Conservation (phyloP, 2,888 invertebrate species). For the Drosophila ezoana region DNA sequence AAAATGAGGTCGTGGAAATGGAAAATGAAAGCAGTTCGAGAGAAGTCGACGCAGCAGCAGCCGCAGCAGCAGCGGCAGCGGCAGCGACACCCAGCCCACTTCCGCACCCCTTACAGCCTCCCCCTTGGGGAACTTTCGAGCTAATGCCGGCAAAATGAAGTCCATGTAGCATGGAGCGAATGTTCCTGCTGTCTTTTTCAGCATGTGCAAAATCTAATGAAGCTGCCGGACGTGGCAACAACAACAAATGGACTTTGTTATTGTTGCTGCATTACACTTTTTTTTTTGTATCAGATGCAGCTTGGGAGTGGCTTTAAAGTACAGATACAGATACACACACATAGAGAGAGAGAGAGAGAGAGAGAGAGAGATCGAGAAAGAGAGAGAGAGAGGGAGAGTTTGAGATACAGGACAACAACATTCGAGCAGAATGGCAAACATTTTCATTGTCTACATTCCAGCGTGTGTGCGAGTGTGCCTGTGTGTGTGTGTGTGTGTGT, state of each 20-base stretch:
- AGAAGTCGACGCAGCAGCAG: conserved; percentile 41
- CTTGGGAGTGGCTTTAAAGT: conserved; percentile 74
- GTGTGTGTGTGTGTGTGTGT: conserved; percentile 1
- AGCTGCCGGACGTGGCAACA: conserved; percentile 33
- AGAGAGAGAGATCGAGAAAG: not conserved
- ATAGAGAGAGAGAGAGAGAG: conserved; percentile 3
- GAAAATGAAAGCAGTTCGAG: conserved; percentile 84
- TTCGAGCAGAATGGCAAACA: conserved; percentile 43
- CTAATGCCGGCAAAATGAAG: conserved; percentile 61
- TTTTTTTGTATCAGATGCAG: conserved; percentile 37
- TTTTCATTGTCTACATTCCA: conserved; percentile 75
- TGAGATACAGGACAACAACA: conserved; percentile 15
- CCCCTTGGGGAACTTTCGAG: conserved; percentile 12
- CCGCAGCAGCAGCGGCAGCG: conserved; percentile 23
- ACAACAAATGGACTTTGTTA: conserved; percentile 19
- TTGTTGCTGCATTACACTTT: conserved; percentile 36
- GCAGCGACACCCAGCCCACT: not conserved
- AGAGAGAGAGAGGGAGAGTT: not conserved
- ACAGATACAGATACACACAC: conserved; percentile 14
- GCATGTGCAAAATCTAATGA: conserved; percentile 52
- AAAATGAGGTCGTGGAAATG: conserved; percentile 84
- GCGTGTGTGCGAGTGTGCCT: conserved; percentile 27
- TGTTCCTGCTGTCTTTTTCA: conserved; percentile 19
- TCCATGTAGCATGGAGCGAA: conserved; percentile 21
- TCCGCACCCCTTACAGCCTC: not conserved